Base-by-base conservation (phyloP, 1,140 invertebrate genomes). In the Drepana arcuata region DNA sequence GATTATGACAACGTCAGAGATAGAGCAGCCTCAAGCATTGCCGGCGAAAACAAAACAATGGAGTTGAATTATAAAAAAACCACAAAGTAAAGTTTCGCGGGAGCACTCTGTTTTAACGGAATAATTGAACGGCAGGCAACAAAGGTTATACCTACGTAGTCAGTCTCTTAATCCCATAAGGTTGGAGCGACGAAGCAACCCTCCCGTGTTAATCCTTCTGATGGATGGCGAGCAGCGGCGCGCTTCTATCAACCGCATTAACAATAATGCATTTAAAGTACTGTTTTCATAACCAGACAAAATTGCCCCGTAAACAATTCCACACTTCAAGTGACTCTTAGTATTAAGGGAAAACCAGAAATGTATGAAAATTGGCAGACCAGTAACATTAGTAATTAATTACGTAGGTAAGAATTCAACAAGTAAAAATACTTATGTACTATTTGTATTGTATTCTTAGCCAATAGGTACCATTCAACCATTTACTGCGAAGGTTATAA, bases 141-240 rank as follows among this genome's bases (percentile, higher is more conserved):
- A 44, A 37, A 36, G 34, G 40, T 39, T 10, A 10, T 9, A 21
- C 18, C 9, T 9, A n/a, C 15, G 28, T 31, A 35, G 33, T 41
- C 37, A 31, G 38, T 23, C 34, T 38, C 30, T 26, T 48, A 43
- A 48, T 48, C 46, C 27, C 40, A 39, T 27, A 43, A 43, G 46
- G 35, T 48, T 42, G 24, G 18, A 5, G 32, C 33, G 36, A 32
- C 34, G 37, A 49, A 31, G 37, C 16, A 34, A 30, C 18, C 23
- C 12, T 27, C 23, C n/a, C 16, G 5, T 21, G 16, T 34, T 49
- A 50, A 44, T 44, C 37, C 34, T 14, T 25, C 39, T 41, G 28
- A 41, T 31, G 4, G 24, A 26, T 26, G 24, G 24, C 2, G 4
- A n/a, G n/a, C n/a, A n/a, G 24, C 6, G 10, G 4, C 4, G 4